Evolutionary conservation across 1,140 invertebrate genomes (phyloP).

Genomic region (Penaeus vannamei): DNA sequence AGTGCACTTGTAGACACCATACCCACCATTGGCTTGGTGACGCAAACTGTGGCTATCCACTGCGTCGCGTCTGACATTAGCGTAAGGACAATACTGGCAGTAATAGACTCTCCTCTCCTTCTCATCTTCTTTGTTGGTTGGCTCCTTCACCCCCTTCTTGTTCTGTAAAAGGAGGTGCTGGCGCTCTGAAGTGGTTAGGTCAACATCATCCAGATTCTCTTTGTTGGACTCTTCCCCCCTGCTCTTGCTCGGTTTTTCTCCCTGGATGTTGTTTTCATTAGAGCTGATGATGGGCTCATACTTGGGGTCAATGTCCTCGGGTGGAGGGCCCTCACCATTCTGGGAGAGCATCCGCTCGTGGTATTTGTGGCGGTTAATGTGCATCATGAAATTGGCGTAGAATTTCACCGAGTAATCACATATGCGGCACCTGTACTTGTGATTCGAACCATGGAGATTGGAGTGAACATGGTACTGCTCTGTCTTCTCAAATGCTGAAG

Average conservation of each 20-base stretch:
- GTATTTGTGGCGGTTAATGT: slow-evolving; percentile 81
- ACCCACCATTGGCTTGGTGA: slow-evolving; percentile 77
- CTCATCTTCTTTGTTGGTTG: slow-evolving; percentile 56
- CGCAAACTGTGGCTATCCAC: slow-evolving; percentile 83
- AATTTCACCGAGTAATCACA: slow-evolving; percentile 93
- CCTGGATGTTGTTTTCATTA: slow-evolving; percentile 30
- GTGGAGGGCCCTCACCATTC: slow-evolving; percentile 45
- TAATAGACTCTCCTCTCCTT: slow-evolving; percentile 73
- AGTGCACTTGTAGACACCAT: slow-evolving; percentile 80
- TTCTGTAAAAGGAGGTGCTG: slow-evolving; percentile 71
- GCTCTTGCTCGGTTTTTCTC: slow-evolving; percentile 24
- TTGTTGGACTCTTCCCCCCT: slow-evolving; percentile 69
- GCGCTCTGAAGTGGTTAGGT: slow-evolving; percentile 67
- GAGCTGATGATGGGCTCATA: slow-evolving; percentile 60
- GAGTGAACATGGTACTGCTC: slow-evolving; percentile 89
- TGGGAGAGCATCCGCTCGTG: slow-evolving; percentile 66
- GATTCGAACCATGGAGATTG: slow-evolving; percentile 86
- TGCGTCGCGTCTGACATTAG: slow-evolving; percentile 80
- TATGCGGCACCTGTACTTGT: slow-evolving; percentile 85
- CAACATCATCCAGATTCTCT: slow-evolving; percentile 71
- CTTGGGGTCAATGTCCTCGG: slow-evolving; percentile 56
- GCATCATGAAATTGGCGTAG: slow-evolving; percentile 86
- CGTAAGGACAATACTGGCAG: slow-evolving; percentile 86
- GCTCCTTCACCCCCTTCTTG: slow-evolving; percentile 70
- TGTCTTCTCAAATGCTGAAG: slow-evolving; percentile 88